Percentiles rank a stretch among this genome's conserved stretches.
These are phyloP conservation scores for Gobionotothen gibberifrons DNA, from an alignment of 2,797 vertebrate species.

Conservation along the genomic window DNA sequence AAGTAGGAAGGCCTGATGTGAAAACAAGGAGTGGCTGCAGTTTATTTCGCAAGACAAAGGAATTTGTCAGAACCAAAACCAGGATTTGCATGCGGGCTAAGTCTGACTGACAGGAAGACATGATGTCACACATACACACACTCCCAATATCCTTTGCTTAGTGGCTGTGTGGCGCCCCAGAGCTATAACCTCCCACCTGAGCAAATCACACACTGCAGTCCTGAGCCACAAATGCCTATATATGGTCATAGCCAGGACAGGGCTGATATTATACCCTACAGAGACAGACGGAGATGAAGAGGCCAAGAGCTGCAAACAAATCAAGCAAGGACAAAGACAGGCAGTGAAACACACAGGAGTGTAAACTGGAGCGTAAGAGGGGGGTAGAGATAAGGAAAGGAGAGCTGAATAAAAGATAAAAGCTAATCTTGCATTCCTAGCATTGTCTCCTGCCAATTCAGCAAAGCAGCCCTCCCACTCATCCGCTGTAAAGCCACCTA, in stretches of 20 bases:
- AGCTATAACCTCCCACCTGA: conserved; percentile 73
- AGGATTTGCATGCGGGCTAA: conserved; percentile 53
- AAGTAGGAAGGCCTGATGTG: conserved; percentile 50
- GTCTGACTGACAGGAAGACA: conserved; percentile 47
- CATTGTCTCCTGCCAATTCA: conserved; percentile 72
- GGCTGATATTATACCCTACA: conserved; percentile 56
- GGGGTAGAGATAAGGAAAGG: conserved; percentile 51
- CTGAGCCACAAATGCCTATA: conserved; percentile 68
- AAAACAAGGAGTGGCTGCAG: conserved; percentile 64
- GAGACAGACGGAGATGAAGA: conserved; percentile 41
- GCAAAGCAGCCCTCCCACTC: conserved; percentile 62
- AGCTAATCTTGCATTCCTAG: conserved; percentile 76
- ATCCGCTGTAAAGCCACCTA: conserved; percentile 29
- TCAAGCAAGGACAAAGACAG: conserved; percentile 23
- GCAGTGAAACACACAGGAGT: conserved; percentile 15
- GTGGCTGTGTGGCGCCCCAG: conserved; percentile 17
- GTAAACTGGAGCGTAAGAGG: conserved; percentile 19
- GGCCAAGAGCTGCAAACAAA: conserved; percentile 47
- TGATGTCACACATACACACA: conserved; percentile 45
- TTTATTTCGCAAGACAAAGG: conserved; percentile 56
- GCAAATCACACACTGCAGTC: conserved; percentile 53
- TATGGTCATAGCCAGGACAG: conserved; percentile 71
- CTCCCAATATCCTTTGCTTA: conserved; percentile 26
- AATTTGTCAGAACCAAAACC: conserved; percentile 53
- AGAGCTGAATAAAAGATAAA: conserved; percentile 68